Conservation (phyloP, 1,140 invertebrate species). For the Ctenoplectra terminalis region DNA sequence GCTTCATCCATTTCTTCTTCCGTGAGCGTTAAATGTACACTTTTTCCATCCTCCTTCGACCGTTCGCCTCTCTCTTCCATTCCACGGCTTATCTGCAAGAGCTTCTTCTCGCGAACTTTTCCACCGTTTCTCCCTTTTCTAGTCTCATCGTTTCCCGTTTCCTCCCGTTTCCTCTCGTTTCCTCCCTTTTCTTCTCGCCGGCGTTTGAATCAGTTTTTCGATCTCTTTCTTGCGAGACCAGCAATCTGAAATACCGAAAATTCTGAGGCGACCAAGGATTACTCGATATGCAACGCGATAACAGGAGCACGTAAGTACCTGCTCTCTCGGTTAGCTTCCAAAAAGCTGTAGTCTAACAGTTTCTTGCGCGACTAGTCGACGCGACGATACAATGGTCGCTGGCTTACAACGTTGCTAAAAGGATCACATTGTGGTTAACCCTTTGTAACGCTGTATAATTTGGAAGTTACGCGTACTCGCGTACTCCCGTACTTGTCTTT, state of each 20-base stretch:
- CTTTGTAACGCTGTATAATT: no score
- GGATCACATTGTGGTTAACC: background rate
- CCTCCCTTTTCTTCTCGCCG: no score
- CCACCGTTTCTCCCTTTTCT: background rate
- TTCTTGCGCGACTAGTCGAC: background rate
- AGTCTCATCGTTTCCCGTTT: background rate
- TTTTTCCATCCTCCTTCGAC: slow-evolving; percentile 27
- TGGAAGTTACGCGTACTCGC: no score
- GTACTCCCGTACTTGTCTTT: no score
- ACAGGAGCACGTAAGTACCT: slow-evolving; percentile 25
- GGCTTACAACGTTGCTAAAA: background rate
- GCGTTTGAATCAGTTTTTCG: background rate
- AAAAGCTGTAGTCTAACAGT: background rate
- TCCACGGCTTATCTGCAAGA: slow-evolving; percentile 8
- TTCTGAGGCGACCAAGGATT: slow-evolving; percentile 18
- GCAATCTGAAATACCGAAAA: slow-evolving; percentile 39
- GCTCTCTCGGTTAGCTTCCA: background rate
- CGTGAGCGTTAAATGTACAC: slow-evolving; percentile 58
- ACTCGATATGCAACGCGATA: slow-evolving; percentile 1
- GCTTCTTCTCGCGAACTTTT: slow-evolving; percentile 10
- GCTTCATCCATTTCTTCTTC: slow-evolving; percentile 47
- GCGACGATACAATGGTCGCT: background rate
- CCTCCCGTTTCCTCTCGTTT: background rate
- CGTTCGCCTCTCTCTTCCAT: background rate
- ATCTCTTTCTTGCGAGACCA: background rate